Percentiles rank a stretch among this genome's conserved stretches.
These are phyloP conservation scores for Drosophila eugracilis DNA, from an alignment of 1,140 invertebrate genomes.

Conservation along the genomic window DNA sequence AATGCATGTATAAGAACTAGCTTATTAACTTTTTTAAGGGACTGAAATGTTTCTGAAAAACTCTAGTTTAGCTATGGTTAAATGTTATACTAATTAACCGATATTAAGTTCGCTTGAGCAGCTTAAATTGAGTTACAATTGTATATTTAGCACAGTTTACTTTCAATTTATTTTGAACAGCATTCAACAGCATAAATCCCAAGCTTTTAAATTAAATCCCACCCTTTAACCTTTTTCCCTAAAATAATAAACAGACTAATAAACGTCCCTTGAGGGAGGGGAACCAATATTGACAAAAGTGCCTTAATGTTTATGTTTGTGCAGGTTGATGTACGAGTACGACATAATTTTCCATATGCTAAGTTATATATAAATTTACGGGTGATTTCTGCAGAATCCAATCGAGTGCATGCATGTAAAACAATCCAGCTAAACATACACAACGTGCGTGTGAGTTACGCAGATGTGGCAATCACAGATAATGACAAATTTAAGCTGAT, in stretches of 20 bases:
- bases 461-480: slow-evolving; percentile 20
- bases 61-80: background rate
- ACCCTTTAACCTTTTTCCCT: background rate
- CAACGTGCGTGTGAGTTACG: slow-evolving; percentile 6
- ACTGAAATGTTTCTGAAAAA: too few species aligned
- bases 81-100: background rate
- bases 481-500: slow-evolving; percentile 21
- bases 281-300: slow-evolving; percentile 11
- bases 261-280: background rate
- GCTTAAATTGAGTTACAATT: background rate
- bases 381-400: background rate
- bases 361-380: slow-evolving; percentile 1
- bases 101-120: too few species aligned
- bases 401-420: slow-evolving; percentile 10
- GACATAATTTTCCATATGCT: slow-evolving; percentile 6
- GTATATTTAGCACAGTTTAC: background rate
- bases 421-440: slow-evolving; percentile 8
- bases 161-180: background rate
- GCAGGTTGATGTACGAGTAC: background rate
- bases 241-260: slow-evolving; percentile 24
- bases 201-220: background rate
- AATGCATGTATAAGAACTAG: too few species aligned
- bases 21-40: too few species aligned
- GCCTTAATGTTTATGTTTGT: slow-evolving; percentile 1
- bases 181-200: background rate